Evolutionary conservation across 2,888 invertebrate genomes (phyloP).

Genomic region (Calameuta pallipes): DNA sequence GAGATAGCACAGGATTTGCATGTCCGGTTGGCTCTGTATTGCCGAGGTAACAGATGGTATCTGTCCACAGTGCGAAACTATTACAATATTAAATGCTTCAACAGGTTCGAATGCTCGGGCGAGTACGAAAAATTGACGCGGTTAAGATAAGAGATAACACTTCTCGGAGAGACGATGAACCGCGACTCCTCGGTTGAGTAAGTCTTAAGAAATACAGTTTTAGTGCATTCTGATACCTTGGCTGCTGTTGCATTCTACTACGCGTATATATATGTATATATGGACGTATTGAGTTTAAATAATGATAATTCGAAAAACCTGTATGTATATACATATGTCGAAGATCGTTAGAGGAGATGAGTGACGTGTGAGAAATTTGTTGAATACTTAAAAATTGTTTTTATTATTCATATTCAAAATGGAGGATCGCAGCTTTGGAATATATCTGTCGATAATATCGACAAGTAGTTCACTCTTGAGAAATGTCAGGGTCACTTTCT

Average conservation of each 20-base stretch:
- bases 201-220: not conserved
- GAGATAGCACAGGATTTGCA: conserved; percentile 43
- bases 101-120: conserved; percentile 24
- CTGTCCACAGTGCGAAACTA: conserved; percentile 28
- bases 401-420: not conserved
- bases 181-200: not conserved
- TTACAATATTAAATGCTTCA: conserved; percentile 43
- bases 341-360: too few species aligned
- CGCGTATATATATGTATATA: too few species aligned
- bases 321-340: too few species aligned
- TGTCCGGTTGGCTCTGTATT: conserved; percentile 36
- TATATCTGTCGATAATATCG: not conserved
- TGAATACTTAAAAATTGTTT: not conserved
- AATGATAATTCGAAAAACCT: too few species aligned
- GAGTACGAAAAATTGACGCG: conserved; percentile 20
- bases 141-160: conserved; percentile 30
- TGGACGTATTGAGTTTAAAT: too few species aligned
- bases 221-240: not conserved
- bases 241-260: not conserved
- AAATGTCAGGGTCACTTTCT: not conserved
- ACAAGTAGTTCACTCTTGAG: not conserved
- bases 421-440: not conserved
- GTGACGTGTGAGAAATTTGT: not conserved
- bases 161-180: conserved; percentile 1
- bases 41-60: conserved; percentile 42